Evolutionary conservation across 2,797 vertebrate species (phyloP), one percentile per base, ranked within the genome.

Genomic region (Poecilia picta): DNA sequence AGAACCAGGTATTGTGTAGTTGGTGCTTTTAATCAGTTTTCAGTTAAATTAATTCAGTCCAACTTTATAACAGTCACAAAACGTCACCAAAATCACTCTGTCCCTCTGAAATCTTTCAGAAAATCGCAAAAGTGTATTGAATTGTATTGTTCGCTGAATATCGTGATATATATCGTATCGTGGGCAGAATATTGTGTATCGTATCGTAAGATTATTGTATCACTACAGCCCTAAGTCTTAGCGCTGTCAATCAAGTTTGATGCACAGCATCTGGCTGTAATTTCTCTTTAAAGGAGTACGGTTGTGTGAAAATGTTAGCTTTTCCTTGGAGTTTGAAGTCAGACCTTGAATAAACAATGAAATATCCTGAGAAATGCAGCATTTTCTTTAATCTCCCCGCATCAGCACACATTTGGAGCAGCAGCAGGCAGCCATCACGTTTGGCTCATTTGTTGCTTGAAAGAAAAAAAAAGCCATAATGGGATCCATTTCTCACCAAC

Each of bases 401-500:
- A n/a, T 53, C 4, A 41, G 47, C 28, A 72, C 8, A 49, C 55
- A 33, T 77, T 62, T 78, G 73, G 16, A 75, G 53, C 53, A 80
- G 36, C 77, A 45, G 45, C 13, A 10, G 55, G 70, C 2, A 46
- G 7, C 51, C 62, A 74, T 49, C 64, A 28, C 28, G 33, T 79
- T 78, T n/a, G 71, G 47, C 77, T 75, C 66, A 45, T n/a, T 2
- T 77, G 15, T 68, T 79, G 20, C 62, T 76, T 64, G 45, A 81
- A 85, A 83, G 36, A 11, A 36, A 71, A 73, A 88, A 87, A 59
- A 59, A 55, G 23, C 78, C 28, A 28, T 84, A 89, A 88, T 85
- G 72, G 79, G 84, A 87, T 82, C 87, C 84, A 91, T 94, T 90
- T 77, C 75, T 91, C 89, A 87, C 76, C 66, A 62, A 77, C 81